Evolutionary conservation across 1,140 invertebrate genomes (phyloP).

Genomic region (Pectinophora gossypiella): DNA sequence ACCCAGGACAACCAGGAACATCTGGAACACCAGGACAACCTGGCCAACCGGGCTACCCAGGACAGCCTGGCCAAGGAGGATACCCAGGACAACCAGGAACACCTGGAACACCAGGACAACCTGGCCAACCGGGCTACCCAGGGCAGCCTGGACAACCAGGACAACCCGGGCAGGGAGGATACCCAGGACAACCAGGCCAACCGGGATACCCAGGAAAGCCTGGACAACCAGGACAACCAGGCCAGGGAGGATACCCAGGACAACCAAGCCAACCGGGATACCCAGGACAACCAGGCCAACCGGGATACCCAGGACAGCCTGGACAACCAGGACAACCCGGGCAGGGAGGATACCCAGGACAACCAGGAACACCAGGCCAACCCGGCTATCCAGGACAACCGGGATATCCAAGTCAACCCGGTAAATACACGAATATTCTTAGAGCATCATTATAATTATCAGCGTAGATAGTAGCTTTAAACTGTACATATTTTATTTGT

Average conservation of each 20-base stretch:
- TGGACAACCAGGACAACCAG: conserved; percentile 26
- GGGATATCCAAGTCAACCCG: too few relatives aligned
- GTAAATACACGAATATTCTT: too few relatives aligned
- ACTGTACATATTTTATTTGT: too few relatives aligned
- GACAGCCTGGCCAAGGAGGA: conserved; percentile 1
- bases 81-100: conserved; percentile 17
- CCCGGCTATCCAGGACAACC: too few relatives aligned
- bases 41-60: conserved; percentile 6
- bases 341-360: conserved; percentile 3
- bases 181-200: too few relatives aligned
- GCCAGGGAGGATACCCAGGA: conserved; percentile 6
- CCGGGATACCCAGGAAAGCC: conserved; percentile 25
- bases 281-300: conserved; percentile 8
- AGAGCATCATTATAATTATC: too few relatives aligned
- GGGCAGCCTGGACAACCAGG: conserved; percentile 11
- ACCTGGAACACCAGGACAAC: conserved; percentile 9
- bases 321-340: conserved; percentile 11
- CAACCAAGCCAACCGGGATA: conserved; percentile 7
- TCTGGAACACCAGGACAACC: conserved; percentile 29
- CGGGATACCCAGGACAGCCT: conserved; percentile 13
- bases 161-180: too few relatives aligned
- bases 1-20: conserved; percentile 21
- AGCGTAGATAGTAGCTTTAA: too few relatives aligned
- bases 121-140: conserved; percentile 4
- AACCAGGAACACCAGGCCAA: conserved; percentile 7